Evolutionary conservation across 2,113 vertebrate species (phyloP), one percentile per base, ranked within the genome.

Genomic region (Bolborhynchus lineola): DNA sequence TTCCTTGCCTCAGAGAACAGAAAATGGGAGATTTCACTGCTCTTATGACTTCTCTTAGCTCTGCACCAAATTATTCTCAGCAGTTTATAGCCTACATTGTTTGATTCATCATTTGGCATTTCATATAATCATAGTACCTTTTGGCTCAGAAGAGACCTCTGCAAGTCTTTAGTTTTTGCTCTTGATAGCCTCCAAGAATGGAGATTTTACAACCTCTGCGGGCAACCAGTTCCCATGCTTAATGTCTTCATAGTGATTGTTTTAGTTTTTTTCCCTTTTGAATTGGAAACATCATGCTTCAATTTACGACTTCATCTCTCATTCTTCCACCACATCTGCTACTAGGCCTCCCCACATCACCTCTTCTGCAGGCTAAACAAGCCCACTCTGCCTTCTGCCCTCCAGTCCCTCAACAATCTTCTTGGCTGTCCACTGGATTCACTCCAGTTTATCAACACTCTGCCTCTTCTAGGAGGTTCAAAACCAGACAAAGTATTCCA

Each of bases 301-400:
- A 42, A 0, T 69, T 60, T 16, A 82, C 17, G 19, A 55, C 35
- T 59, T 39, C 2, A 3, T 35, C 4, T 50, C 57, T 52, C 17
- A 26, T 52, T 72, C 57, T 64, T 64, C 23, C 9, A 53, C 44
- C 5, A 1, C 3, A 28, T 13, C 65, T 75, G 29, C 42, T 60
- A n/a, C 10, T 3, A 42, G 13, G 16, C 3, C 50, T 53, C 19
- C 52, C 39, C 25, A 60, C 4, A 11, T 3, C 60, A 37, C 14
- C 20, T 59, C 41, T 63, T 78, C 60, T 23, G 26, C 7, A 49
- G 28, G 17, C 28, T 74, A 60, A 74, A 62, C 28, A 59, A 44
- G 33, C 7, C n/a, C 53, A 88, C 50, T 47, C 33, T 72, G 23
- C 18, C 7, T 68, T 31, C 20, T 0, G 0, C 11, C 12, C 23